phyloP scores from a whole-genome alignment of 2,797 vertebrate species.

The Chelmon rostratus region DNA sequence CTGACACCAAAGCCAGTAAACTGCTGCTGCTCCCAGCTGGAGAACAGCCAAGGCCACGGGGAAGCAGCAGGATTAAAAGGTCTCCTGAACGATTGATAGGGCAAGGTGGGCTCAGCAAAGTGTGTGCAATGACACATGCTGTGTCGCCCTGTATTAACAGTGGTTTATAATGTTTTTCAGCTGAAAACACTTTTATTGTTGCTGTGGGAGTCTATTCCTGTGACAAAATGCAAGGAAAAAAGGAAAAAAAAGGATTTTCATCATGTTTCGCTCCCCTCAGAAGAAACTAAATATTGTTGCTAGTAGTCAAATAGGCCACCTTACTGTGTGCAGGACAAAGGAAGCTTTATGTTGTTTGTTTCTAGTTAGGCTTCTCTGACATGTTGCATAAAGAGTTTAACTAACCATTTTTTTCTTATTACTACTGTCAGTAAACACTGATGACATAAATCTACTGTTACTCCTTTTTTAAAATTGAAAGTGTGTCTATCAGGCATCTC shows the following conservation, averaged over 20 bases:
- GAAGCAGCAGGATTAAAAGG: conserved; percentile 72
- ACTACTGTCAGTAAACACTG: too few relatives aligned
- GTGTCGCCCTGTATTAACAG: conserved; percentile 30
- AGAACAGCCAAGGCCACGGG: conserved; percentile 66
- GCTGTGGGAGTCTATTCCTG: conserved; percentile 5
- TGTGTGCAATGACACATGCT: conserved; percentile 55
- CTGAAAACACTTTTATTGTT: conserved; percentile 19
- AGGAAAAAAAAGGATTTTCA: neutral
- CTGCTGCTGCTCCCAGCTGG: conserved; percentile 73
- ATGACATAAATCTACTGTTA: neutral
- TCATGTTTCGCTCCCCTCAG: neutral
- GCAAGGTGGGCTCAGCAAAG: conserved; percentile 60
- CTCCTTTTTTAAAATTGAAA: neutral
- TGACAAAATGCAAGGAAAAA: neutral
- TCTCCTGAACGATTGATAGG: conserved; percentile 69
- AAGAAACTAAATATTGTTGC: neutral
- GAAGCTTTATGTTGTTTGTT: neutral
- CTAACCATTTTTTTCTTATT: too few relatives aligned
- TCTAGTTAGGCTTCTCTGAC: too few relatives aligned
- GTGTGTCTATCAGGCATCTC: too few relatives aligned
- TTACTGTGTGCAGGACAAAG: neutral
- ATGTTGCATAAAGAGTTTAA: neutral
- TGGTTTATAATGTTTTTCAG: conserved; percentile 21
- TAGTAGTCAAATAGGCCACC: neutral
- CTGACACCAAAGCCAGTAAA: conserved; percentile 77